Base-by-base conservation (phyloP, 2,113 vertebrate genomes). In the Morone saxatilis region DNA sequence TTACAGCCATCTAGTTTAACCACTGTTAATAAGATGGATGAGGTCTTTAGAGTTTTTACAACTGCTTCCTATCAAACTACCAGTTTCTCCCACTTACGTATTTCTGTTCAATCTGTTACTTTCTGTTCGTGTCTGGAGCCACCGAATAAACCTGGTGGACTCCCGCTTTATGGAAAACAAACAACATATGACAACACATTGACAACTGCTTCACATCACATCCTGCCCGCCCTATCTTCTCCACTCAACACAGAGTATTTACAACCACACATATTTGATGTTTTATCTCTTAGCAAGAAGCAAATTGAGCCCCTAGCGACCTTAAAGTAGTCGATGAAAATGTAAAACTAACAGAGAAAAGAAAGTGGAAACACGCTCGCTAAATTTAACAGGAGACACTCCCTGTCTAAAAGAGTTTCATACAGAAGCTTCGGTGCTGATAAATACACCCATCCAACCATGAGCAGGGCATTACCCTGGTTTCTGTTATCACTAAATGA, bases 401-500 rank as follows among this genome's bases (percentile, higher is more conserved):
- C 80, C 88, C 87, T 78, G 65, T 43, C n/a, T 54, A 40, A 60
- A 68, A 51, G 63, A 66, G 38, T 50, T 57, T 77, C 53, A 71
- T 57, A 61, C 78, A 71, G 53, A 54, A 62, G 74, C 40, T 25
- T 68, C 80, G 69, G 62, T 67, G 51, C 83, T 75, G 88, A 92
- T 90, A 84, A 86, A 74, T 80, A 62, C 75, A 65, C 63, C 38
- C 70, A 53, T 80, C 74, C 90, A 82, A 85, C 74, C 81, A 81
- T 62, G 41, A 78, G 43, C 61, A 17, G 82, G 80, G 82, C 86
- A 90, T 90, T 86, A 85, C 81, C 85, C 79, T 68, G 73, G 57
- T 63, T 51, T 65, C 78, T 83, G 48, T 90, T 94, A 94, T 94
- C 91, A 77, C 63, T 63, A 77, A 88, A 89, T 74, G 70, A 91